Conservation (phyloP, 2,113 vertebrate genomes). For the Carassius carassius region DNA sequence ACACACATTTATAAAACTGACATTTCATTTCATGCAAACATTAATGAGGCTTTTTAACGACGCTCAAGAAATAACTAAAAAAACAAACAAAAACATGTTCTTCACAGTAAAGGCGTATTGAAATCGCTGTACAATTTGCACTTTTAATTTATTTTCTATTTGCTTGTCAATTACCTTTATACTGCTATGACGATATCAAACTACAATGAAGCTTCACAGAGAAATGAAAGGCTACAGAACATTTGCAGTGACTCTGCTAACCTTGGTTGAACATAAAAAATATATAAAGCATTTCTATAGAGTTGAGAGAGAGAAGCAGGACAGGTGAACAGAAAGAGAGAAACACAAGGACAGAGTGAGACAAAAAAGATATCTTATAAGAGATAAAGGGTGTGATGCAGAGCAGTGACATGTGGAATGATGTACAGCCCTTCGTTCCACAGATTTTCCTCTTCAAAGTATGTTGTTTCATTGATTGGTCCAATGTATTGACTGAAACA, state of each 20-base stretch:
- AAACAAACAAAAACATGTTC: background rate
- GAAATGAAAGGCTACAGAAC: background rate
- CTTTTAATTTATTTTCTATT: background rate
- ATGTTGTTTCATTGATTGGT: conserved; percentile 38
- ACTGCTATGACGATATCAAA: background rate
- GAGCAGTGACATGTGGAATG: conserved; percentile 18
- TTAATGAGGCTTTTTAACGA: background rate
- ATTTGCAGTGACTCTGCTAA: background rate
- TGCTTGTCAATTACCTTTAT: background rate
- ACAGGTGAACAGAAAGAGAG: background rate
- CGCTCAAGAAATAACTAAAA: background rate
- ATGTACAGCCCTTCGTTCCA: conserved; percentile 26
- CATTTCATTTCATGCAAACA: background rate
- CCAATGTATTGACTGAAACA: conserved; percentile 38
- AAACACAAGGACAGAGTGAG: background rate
- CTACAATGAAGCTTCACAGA: background rate
- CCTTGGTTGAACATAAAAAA: conserved; percentile 1
- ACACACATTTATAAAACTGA: background rate
- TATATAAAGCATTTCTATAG: background rate
- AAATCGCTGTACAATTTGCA: background rate
- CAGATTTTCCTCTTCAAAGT: conserved; percentile 35
- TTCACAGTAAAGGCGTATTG: background rate
- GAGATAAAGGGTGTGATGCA: conserved; percentile 1
- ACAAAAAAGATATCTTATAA: background rate
- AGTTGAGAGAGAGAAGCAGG: background rate